phyloP scores from a whole-genome alignment of 2,888 invertebrate genomes.

The Brachyptera risi region DNA sequence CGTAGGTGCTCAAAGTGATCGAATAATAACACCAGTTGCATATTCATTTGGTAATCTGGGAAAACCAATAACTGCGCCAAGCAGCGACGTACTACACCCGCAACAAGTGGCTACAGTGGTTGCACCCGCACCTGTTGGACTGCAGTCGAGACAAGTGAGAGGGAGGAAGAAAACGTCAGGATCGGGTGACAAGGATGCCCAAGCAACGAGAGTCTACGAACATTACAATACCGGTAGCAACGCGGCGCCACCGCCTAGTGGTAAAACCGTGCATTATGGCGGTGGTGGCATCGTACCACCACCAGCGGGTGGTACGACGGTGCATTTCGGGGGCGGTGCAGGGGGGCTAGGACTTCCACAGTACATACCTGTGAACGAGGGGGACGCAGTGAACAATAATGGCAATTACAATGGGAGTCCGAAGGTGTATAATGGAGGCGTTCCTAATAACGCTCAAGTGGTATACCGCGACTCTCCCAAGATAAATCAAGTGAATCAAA shows the following conservation, averaged over 20 bases:
- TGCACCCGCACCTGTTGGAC: neutral
- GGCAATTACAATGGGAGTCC: neutral
- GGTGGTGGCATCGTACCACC: neutral
- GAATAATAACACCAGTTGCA: neutral
- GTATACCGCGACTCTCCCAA: neutral
- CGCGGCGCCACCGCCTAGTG: neutral
- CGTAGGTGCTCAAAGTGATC: neutral
- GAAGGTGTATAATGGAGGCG: neutral
- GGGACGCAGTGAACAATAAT: neutral
- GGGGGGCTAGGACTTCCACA: neutral
- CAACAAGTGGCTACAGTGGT: slow-evolving; percentile 9
- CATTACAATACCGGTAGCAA: neutral
- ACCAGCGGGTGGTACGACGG: slow-evolving; percentile 7
- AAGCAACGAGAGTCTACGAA: slow-evolving; percentile 7
- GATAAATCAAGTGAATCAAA: neutral
- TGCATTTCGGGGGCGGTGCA: slow-evolving; percentile 12
- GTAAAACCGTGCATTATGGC: no score
- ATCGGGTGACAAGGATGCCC: neutral
- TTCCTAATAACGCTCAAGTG: neutral
- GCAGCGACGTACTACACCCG: neutral
- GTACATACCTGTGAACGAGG: neutral
- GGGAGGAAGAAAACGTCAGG: neutral
- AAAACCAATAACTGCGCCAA: neutral
- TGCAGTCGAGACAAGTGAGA: no score
- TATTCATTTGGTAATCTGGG: neutral